Base-by-base conservation (phyloP, 2,797 vertebrate species). In the Sardinella longiceps region DNA sequence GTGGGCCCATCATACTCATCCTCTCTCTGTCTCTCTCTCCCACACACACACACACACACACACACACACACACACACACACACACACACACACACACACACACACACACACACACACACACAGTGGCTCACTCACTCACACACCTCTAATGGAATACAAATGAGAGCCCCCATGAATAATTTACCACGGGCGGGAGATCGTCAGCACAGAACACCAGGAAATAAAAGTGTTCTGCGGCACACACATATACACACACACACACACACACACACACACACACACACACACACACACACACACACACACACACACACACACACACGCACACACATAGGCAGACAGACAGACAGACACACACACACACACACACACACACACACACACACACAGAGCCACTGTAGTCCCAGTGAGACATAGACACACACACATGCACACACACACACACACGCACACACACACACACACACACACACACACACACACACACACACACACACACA, bases 231-330 rank as follows among this genome's bases (percentile, higher is more conserved):
- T 58, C 23, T 43, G n/a, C 63, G 48, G 81, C 77, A 53, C 74
- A 20, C 80, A 56, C 51, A 82, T 30, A 82, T 30, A 60, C 74
- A 85, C 50, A 81, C 66, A 80, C 50, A 48, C 77, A 84, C n/a
- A 81, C 77, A 81, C 51, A 30, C 50, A 84, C 74, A 84, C 74
- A 81, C 74, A 84, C 74, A 81, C 83, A 84, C 74, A 84, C 74
- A 81, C 83, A 81, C 48, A 81, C 74, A 84, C 77, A 81, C 45
- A 60, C 51, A 51, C 15, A 83, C 58, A 83, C 5, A 70, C 58
- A 25, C 45, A 70, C 39, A 70, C 4, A 66, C 1, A 60, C 43
- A 39, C 60, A 66, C 58, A 83, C 82, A 83, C 37, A 48, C 56
- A 83, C 63, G 30, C 82, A 83, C 28, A 74, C 46, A 83, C 28